These are phyloP conservation scores for Onychorhynchus coronatus DNA, from an alignment of 2,113 vertebrate species.

Conservation along the genomic window DNA sequence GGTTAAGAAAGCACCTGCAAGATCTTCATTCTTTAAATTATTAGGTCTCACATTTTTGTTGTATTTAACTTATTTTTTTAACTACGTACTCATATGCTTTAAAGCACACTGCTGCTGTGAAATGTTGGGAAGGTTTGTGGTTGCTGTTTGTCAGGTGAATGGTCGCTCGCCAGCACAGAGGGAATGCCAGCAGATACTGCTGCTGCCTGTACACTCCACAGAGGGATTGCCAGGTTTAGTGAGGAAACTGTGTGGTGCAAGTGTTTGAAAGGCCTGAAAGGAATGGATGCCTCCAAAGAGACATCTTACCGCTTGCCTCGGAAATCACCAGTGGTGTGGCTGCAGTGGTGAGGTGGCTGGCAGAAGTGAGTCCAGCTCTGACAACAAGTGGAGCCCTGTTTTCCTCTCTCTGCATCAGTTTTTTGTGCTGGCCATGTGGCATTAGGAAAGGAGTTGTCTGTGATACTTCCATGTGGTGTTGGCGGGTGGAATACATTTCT, in stretches of 20 bases:
- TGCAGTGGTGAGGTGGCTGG: not conserved
- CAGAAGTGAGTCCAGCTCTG: not conserved
- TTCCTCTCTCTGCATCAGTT: not conserved
- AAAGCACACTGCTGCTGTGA: not conserved
- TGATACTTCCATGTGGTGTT: not conserved
- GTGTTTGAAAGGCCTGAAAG: not conserved
- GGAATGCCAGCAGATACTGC: not conserved
- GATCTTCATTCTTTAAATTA: not conserved
- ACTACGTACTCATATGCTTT: not conserved
- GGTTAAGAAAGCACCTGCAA: not conserved
- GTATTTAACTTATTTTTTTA: not conserved
- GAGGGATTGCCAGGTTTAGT: not conserved
- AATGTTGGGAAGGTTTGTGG: not conserved
- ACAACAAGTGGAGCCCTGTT: not conserved
- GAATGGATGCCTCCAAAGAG: not conserved
- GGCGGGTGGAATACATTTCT: accelerated
- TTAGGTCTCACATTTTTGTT: not conserved
- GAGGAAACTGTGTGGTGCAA: not conserved
- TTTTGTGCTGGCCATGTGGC: accelerated
- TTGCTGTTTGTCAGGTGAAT: not conserved
- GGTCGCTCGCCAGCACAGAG: not conserved
- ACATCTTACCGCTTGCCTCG: not conserved
- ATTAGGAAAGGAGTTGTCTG: not conserved
- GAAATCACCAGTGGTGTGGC: not conserved
- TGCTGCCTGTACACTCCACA: not conserved